phyloP scores from a whole-genome alignment of 2,113 vertebrate species.

The Condylura cristata region DNA sequence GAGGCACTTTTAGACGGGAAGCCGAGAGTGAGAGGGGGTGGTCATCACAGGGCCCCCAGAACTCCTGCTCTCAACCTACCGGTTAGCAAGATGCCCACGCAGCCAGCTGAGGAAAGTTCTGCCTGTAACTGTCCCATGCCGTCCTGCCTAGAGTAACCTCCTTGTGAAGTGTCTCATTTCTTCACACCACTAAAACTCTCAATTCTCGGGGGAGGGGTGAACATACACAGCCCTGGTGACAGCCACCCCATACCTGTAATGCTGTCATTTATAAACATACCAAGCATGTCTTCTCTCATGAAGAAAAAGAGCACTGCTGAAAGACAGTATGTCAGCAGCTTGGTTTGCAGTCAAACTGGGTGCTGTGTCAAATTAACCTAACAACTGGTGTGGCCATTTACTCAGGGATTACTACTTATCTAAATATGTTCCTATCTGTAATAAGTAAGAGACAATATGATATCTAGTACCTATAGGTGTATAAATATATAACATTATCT shows the following conservation, averaged over 20 bases:
- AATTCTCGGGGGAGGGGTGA: neutral
- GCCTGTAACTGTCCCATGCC: neutral
- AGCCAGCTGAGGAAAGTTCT: neutral
- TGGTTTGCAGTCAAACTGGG: conserved; percentile 22
- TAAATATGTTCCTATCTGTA: too few species aligned
- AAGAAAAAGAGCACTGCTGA: neutral
- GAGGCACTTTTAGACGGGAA: neutral
- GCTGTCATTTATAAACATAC: neutral
- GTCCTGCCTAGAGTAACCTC: neutral
- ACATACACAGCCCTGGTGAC: neutral
- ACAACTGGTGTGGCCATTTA: neutral
- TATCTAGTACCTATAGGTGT: too few species aligned
- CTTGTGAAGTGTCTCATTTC: neutral
- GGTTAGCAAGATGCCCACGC: too few species aligned
- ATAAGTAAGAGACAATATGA: too few species aligned
- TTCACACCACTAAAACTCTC: neutral
- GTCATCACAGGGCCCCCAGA: too few species aligned
- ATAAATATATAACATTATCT: neutral
- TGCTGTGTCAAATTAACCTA: neutral
- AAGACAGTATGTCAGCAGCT: neutral
- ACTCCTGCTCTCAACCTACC: too few species aligned
- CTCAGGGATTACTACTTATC: neutral
- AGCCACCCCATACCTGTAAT: neutral
- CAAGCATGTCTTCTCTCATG: neutral
- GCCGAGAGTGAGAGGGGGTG: neutral